Evolutionary conservation across 2,888 invertebrate genomes (phyloP), one percentile per base, ranked within the genome.

Genomic region (Acleris cristana): DNA sequence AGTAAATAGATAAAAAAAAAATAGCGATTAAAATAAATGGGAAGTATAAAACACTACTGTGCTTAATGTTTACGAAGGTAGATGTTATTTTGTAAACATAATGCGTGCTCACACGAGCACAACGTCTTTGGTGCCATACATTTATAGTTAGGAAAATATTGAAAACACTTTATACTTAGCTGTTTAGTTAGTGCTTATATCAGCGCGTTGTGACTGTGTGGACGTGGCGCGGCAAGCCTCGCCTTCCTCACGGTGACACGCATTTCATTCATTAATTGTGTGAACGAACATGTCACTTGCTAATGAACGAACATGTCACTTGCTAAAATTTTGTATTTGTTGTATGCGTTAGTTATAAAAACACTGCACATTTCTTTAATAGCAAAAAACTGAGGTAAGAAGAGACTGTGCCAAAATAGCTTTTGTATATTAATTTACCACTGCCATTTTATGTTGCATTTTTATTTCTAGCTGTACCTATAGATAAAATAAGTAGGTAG

Each of bases 81-180:
- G 53, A 65, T 68, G 70, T 45, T 70, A 61, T 69, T 64, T 62
- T 64, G 69, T 71, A 73, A 72, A 72, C 69, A 67, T 65, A 71
- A 69, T 69, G 64, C 73, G 74, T 72, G 74, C 77, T 76, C 75
- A 53, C 12, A 64, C 61, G 74, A 75, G 80, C 77, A 74, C 73
- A 70, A 74, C 21, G 65, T 63, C 73, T 79, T 79, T 83, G 85
- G 87, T 87, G 87, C 87, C 87, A 87, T 87, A 86, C 79, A 76
- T 76, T 80, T 78, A 79, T 89, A 88, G 83, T 80, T 89, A 88
- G 85, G 84, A 73, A 79, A 76, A 70, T 82, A 81, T 82, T 81
- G 78, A 82, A 76, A 83, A 80, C 79, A 76, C 72, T 72, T 75
- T 70, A 59, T 72, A n/a, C n/a, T n/a, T n/a, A 65, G 14, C 40